Evolutionary conservation across 2,888 invertebrate species (phyloP).

Genomic region (Tenthredo mesomela): DNA sequence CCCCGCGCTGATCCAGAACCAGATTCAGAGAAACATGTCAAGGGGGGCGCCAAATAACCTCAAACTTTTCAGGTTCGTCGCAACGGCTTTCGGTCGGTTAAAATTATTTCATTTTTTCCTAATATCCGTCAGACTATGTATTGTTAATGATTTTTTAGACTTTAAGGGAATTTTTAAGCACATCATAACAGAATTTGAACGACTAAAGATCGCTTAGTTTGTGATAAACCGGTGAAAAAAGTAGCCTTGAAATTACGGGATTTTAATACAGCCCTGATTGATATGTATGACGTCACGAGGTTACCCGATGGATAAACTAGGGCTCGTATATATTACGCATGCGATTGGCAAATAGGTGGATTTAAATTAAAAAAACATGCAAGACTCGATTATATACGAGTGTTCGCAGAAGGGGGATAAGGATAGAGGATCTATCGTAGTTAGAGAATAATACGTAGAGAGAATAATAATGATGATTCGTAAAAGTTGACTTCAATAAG

Average conservation of each 20-base stretch:
- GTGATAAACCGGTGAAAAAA: not conserved
- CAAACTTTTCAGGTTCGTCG: not conserved
- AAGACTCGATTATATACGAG: not conserved
- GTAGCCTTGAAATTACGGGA: not conserved
- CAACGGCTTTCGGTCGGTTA: not conserved
- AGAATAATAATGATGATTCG: not conserved
- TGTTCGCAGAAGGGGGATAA: not conserved
- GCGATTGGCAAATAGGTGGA: conserved; percentile 2
- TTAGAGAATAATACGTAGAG: not conserved
- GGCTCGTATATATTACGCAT: not conserved
- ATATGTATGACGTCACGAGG: not conserved
- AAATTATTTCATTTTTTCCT: not conserved
- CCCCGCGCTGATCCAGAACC: not conserved
- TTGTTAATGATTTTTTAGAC: not conserved
- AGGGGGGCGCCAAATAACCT: not conserved
- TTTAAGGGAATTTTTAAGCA: not conserved
- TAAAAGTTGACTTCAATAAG: not conserved
- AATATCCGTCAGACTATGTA: not conserved
- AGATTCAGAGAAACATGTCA: conserved; percentile 7
- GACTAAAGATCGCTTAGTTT: not conserved
- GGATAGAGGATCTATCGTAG: not conserved
- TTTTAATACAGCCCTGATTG: not conserved
- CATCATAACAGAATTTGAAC: not conserved
- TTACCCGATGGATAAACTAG: conserved; percentile 30
- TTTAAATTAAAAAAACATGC: not conserved